These are phyloP conservation scores for Limulus polyphemus DNA, from an alignment of 2,888 invertebrate species.

Conservation along the genomic window DNA sequence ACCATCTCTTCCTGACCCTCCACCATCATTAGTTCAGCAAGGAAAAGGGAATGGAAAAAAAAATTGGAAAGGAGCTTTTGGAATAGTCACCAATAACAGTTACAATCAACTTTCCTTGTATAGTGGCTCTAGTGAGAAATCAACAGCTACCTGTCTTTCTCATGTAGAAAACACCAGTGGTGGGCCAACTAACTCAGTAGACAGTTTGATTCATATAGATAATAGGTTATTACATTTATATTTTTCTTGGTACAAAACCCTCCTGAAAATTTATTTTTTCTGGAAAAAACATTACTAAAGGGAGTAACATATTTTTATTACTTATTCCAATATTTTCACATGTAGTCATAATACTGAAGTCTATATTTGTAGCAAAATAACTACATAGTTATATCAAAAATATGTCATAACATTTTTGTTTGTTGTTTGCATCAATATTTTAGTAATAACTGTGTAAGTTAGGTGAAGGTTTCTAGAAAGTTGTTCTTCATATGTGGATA, in stretches of 20 bases:
- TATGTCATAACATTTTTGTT: too few species aligned
- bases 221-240: conserved; percentile 8
- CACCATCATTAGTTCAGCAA: not conserved
- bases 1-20: not conserved
- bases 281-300: too few species aligned
- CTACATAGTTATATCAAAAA: too few species aligned
- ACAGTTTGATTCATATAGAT: conserved; percentile 5
- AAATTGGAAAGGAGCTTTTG: not conserved
- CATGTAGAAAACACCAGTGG: conserved; percentile 8
- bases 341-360: too few species aligned
- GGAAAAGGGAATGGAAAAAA: not conserved
- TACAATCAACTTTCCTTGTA: conserved; percentile 14
- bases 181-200: conserved; percentile 4
- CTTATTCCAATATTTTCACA: too few species aligned
- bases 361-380: too few species aligned
- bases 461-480: too few species aligned
- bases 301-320: too few species aligned
- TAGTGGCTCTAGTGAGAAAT: conserved; percentile 14
- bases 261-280: too few species aligned
- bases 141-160: conserved; percentile 11
- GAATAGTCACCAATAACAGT: conserved; percentile 2
- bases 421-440: too few species aligned
- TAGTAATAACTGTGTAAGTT: too few species aligned
- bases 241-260: not conserved
- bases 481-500: too few species aligned